Conservation (phyloP, 2,113 vertebrate genomes). For the Coptodon rendalli region DNA sequence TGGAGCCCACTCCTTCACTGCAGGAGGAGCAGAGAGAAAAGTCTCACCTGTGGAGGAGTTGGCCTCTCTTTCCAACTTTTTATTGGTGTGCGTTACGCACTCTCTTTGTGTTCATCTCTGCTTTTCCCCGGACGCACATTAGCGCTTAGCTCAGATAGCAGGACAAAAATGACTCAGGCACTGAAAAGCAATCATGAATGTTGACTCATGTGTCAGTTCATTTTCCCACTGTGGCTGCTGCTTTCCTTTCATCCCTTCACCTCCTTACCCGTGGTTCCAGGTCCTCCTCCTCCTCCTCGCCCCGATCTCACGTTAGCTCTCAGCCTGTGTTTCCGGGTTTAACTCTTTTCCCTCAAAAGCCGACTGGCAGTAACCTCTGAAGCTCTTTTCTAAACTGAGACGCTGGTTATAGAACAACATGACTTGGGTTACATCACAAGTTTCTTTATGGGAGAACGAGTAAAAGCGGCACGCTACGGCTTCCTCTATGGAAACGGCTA, state of each 20-base stretch:
- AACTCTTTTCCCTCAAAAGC: neutral
- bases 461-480: neutral
- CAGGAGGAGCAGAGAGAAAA: slow-evolving; percentile 15
- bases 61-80: neutral
- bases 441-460: neutral
- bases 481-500: neutral
- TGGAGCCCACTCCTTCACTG: slow-evolving; percentile 36
- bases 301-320: neutral
- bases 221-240: slow-evolving; percentile 40
- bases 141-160: slow-evolving; percentile 13
- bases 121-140: slow-evolving; percentile 11
- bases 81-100: neutral
- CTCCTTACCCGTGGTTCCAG: neutral
- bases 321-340: neutral
- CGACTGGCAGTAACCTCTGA: neutral
- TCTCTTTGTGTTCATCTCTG: slow-evolving; percentile 10
- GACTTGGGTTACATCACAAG: neutral
- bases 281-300: neutral
- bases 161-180: slow-evolving; percentile 37
- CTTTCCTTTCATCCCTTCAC: slow-evolving; percentile 38
- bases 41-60: slow-evolving; percentile 40
- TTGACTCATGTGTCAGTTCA: slow-evolving; percentile 53
- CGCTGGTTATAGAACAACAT: neutral
- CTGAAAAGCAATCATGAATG: slow-evolving; percentile 56
- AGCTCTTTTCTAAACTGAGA: neutral